Base-by-base conservation (phyloP, 2,113 vertebrate species). In the Atherinomorus stipes region DNA sequence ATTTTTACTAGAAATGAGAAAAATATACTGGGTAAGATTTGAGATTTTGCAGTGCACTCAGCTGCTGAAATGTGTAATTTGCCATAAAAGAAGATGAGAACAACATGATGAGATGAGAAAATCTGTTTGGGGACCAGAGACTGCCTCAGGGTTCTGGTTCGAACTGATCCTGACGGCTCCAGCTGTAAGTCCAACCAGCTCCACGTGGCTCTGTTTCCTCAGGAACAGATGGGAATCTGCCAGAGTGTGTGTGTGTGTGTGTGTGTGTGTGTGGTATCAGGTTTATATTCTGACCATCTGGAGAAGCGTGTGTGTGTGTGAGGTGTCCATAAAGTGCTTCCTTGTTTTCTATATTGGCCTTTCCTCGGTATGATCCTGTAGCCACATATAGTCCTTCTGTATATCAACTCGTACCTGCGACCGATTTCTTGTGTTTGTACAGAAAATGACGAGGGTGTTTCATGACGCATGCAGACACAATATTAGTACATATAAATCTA, bases 151-250 rank as follows among this genome's bases (percentile, higher is more conserved):
- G 28, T 28, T 28, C 3, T 3, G 28, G 28, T 28, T 28, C 3
- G 6, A 28, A 28, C 28, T 3, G 28, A 28, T 28, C 42, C 42
- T 4, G 4, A 18, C 16, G 1, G 4, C 18, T 16, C 42, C 15
- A 28, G 25, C 67, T 71, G 75, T 60, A 80, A 13, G 68, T 73
- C 59, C 71, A 78, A 72, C 81, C 71, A 69, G 59, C 76, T 76
- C 25, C 76, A 65, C 70, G 71, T 68, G 72, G 45, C 64, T 66
- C 65, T 73, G 69, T 85, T 84, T 88, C 87, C 92, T 94, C 92
- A 92, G 92, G 92, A 91, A 87, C 66, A 84, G 81, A 82, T 53
- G 72, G 82, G 76, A 89, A 78, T 93, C 87, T 91, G 89, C 86
- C 84, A 82, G 71, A 86, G 51, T 12, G 71, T 59, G 54, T 9